Evolutionary conservation across 2,113 vertebrate genomes (phyloP).

Genomic region (Erinaceus europaeus): DNA sequence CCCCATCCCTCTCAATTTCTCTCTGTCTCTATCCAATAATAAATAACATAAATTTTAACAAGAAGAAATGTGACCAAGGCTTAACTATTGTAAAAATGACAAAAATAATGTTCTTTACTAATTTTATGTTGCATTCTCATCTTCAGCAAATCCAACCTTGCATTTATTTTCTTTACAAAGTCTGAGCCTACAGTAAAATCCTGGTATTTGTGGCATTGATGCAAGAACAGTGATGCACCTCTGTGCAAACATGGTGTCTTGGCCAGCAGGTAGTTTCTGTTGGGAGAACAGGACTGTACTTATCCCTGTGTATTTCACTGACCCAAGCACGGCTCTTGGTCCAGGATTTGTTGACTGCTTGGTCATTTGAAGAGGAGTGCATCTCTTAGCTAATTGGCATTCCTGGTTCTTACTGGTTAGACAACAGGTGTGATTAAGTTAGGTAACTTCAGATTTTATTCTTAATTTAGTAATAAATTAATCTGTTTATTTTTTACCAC

Average conservation of each 20-base stretch:
- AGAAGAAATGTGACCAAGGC: background rate
- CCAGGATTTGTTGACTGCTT: background rate
- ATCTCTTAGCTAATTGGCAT: background rate
- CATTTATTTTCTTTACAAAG: background rate
- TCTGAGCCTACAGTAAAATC: background rate
- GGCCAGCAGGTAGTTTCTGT: background rate
- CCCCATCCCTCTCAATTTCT: no score
- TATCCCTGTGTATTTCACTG: background rate
- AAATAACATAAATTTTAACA: no score
- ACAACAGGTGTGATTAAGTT: background rate
- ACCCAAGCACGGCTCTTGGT: background rate
- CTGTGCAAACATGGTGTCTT: background rate
- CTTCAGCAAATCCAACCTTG: background rate
- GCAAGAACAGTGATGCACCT: background rate
- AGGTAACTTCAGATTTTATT: slow-evolving; percentile 18
- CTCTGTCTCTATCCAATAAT: no score
- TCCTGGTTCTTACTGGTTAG: background rate
- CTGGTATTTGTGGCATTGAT: background rate
- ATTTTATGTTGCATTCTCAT: background rate
- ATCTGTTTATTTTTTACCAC: no score
- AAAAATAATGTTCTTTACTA: background rate
- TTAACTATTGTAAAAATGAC: background rate
- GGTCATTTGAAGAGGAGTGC: background rate
- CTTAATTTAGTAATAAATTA: no score
- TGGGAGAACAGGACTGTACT: background rate